These are phyloP conservation scores for Pinna nobilis DNA, from an alignment of 1,140 invertebrate species.

Conservation along the genomic window DNA sequence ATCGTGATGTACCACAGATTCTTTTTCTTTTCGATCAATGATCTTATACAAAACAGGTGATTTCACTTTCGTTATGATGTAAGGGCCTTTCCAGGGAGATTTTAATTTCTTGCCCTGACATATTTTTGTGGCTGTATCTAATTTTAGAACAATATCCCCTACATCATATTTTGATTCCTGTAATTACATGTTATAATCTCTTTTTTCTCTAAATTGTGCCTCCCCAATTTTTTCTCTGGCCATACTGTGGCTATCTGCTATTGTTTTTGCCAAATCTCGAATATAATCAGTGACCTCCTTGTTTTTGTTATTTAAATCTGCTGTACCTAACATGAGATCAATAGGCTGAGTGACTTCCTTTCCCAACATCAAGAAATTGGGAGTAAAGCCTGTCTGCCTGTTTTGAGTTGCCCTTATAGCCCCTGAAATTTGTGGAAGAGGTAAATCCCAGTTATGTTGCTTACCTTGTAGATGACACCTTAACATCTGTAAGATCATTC, in stretches of 20 bases:
- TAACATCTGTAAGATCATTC: conserved; percentile 9
- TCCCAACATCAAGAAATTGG: conserved; percentile 42
- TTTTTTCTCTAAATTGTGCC: conserved; percentile 19
- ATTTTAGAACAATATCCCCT: conserved; percentile 16
- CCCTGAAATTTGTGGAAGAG: conserved; percentile 13
- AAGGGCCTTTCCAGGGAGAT: conserved; percentile 16
- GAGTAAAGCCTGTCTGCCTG: conserved; percentile 34
- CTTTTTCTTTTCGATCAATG: neutral
- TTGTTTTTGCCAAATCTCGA: neutral
- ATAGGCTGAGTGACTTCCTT: conserved; percentile 36
- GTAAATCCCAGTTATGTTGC: conserved; percentile 24
- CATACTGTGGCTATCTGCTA: neutral
- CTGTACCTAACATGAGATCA: neutral
- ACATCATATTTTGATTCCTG: neutral
- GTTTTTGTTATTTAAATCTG: neutral
- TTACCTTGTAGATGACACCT: conserved; percentile 20
- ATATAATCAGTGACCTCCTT: neutral
- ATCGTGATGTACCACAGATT: conserved; percentile 10
- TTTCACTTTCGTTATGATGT: neutral
- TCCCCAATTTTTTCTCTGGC: neutral
- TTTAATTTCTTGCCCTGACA: conserved; percentile 1
- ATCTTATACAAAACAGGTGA: neutral
- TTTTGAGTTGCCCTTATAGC: conserved; percentile 22
- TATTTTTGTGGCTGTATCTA: conserved; percentile 12
- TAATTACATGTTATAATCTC: conserved; percentile 5